Base-by-base conservation (phyloP, 2,113 vertebrate species). In the Dipodomys spectabilis region DNA sequence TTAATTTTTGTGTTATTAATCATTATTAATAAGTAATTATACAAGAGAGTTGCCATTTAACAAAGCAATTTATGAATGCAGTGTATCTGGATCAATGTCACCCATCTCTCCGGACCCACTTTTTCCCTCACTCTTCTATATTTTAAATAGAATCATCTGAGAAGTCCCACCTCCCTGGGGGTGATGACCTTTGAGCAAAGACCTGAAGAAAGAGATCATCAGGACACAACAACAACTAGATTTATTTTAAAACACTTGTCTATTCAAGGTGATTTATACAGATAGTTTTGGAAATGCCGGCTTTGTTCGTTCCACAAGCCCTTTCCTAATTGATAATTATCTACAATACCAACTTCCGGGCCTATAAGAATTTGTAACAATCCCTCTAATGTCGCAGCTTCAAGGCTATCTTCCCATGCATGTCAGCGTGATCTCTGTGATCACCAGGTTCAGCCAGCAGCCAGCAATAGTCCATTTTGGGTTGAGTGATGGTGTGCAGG, bases 261-360 rank as follows among this genome's bases (percentile, higher is more conserved):
- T 72, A 60, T 71, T 77, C 81, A 77, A 2, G 8, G 82, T 10
- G 39, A 72, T 32, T 53, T 62, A 53, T 27, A 71, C 8, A 82
- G 12, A 82, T 86, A 74, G 28, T 71, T 91, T 92, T n/a, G 73
- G 62, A 91, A 94, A 93, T n/a, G 53, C 28, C 60, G 74, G 25
- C 57, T 89, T 79, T 79, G 20, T 78, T 93, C 49, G 57, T 32
- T 93, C 49, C 27, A 16, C 16, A 94, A 90, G 35, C 1, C 45
- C 4, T 93, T 80, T 92, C 45, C 89, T 86, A 90, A 75, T 16
- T 75, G 69, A 86, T 80, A 85, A 83, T 91, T 77, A 91, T 62
- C 6, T 92, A 60, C 35, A 35, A 64, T 68, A 72, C 57, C 80
- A 72, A 93, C 82, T n/a, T 22, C 28, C 44, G 71, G 35, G 2